Base-by-base conservation (phyloP, 2,113 vertebrate species). In the Machaerirhynchus nigripectus region DNA sequence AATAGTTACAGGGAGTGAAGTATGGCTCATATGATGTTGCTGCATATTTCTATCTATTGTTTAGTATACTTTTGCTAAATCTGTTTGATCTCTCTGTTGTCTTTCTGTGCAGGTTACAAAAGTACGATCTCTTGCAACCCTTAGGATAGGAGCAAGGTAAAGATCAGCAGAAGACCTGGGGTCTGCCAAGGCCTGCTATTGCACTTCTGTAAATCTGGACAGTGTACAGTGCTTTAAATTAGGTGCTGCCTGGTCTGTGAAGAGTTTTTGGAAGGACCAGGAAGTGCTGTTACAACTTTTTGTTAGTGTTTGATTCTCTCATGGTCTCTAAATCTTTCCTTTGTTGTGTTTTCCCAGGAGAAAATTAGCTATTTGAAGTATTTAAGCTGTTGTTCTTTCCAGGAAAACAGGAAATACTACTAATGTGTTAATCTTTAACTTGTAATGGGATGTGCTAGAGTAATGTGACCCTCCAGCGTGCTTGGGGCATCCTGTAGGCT, bases 51-150 rank as follows among this genome's bases (percentile, higher is more conserved):
- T 93, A 4, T 85, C 65, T 74, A 9, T 59, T 69, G 69, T 60
- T 73, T 12, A 26, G 27, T 87, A 55, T n/a, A 18, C 57, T 78
- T 81, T 89, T 94, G 77, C 96, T 97, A 95, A 97, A 97, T 76
- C 86, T 95, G 0, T 95, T 92, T 73, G 93, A 70, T 97, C 85
- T 97, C 78, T 96, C 94, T 96, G 67, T 98, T 98, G 96, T 97
- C 97, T 98, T 96, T 97, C 26, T 88, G 37, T 84, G 87, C 97
- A 98, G 98, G 97, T 97, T 95, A 95, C 97, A 96, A 97, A 97
- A 87, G 63, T 96, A 96, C 88, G 94, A 94, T 94, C 71, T 92
- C 78, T 75, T 96, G 96, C 85, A 87, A 95, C 93, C 96, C 84
- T 96, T 97, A 95, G 97, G 96, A 97, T 97, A 96, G 96, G 84